phyloP scores from a whole-genome alignment of 2,888 invertebrate species.

The Adineta ricciae region DNA sequence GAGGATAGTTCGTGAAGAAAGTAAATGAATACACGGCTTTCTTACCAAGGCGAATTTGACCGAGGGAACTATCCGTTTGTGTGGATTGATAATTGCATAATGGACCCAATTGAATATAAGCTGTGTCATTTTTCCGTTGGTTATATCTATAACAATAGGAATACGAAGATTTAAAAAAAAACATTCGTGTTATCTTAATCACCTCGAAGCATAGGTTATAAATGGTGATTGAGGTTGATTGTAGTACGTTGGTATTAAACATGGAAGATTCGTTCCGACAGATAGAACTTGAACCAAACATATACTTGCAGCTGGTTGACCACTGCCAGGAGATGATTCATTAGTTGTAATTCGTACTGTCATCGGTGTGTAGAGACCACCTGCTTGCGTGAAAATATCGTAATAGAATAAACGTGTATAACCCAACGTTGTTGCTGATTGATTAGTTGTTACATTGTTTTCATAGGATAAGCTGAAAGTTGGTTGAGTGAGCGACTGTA shows the following conservation, averaged over 20 bases:
- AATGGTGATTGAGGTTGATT: conserved; percentile 34
- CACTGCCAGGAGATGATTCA: conserved; percentile 33
- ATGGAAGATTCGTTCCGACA: conserved; percentile 43
- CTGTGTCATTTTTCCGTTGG: conserved; percentile 31
- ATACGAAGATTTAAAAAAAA: too few species aligned
- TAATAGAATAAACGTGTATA: conserved; percentile 37
- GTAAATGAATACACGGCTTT: background rate
- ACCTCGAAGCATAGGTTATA: conserved; percentile 28
- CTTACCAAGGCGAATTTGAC: conserved; percentile 30
- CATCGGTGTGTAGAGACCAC: conserved; percentile 39
- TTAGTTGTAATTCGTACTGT: conserved; percentile 43
- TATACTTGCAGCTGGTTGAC: conserved; percentile 38
- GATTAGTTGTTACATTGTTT: background rate
- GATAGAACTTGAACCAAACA: conserved; percentile 39
- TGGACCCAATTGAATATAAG: conserved; percentile 22
- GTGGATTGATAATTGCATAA: conserved; percentile 26
- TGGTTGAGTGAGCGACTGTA: conserved; percentile 21
- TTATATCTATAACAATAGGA: conserved; percentile 20
- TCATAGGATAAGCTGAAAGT: conserved; percentile 7
- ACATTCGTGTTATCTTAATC: too few species aligned
- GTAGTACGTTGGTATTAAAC: conserved; percentile 38
- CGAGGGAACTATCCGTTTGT: background rate
- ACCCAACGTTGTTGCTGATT: conserved; percentile 34
- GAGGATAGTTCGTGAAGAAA: background rate
- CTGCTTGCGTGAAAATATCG: conserved; percentile 38